Conservation (phyloP, 1,140 invertebrate species). For the Zophobas atratus region DNA sequence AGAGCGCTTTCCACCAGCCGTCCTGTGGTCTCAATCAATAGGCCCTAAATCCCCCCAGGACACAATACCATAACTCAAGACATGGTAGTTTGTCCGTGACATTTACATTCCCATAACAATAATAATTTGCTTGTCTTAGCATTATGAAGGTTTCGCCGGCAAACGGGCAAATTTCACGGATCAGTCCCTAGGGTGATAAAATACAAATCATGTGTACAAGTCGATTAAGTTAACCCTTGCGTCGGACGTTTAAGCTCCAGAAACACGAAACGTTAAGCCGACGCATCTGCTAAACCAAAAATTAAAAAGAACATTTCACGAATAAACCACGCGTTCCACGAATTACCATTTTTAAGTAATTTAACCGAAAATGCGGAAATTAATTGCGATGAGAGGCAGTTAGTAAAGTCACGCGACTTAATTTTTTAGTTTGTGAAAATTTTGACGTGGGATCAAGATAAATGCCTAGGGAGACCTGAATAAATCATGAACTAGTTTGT, state of each 20-base stretch:
- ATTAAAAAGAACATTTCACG: too few relatives aligned
- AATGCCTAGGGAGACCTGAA: neutral
- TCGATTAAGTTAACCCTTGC: constrained; percentile 32
- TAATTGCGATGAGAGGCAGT: neutral
- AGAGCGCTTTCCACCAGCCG: too few relatives aligned
- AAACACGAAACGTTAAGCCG: neutral
- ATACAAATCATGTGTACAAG: constrained; percentile 25
- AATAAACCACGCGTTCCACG: neutral
- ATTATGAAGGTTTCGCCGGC: constrained; percentile 12
- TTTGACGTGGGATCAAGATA: neutral
- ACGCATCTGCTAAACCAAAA: neutral
- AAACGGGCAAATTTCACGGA: constrained; percentile 25
- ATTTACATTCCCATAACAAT: constrained; percentile 37
- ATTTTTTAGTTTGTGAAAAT: neutral
- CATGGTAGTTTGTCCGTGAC: constrained; percentile 8
- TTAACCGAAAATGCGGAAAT: neutral
- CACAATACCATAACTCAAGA: constrained; percentile 7
- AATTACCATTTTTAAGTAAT: neutral
- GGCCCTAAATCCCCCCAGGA: neutral
- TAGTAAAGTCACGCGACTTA: neutral
- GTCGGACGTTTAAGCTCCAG: neutral
- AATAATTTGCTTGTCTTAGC: constrained; percentile 39
- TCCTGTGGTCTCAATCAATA: neutral
- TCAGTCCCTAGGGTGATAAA: constrained; percentile 29
- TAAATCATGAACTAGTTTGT: neutral